Base-by-base conservation (phyloP, 1,140 invertebrate species). In the Drosophila dunni region DNA sequence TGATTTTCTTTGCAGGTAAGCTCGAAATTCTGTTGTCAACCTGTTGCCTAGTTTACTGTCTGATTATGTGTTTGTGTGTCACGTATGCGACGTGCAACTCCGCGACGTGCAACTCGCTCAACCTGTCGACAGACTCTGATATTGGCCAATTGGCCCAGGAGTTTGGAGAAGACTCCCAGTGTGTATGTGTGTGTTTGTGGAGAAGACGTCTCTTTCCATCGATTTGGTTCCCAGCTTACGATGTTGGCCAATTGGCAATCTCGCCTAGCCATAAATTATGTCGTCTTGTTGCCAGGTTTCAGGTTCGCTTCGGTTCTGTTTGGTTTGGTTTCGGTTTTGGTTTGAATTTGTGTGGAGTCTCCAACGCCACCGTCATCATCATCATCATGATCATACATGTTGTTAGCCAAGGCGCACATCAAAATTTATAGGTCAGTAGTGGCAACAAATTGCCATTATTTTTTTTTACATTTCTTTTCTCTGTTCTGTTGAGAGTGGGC, bases 401-500 rank as follows among this genome's bases (percentile, higher is more conserved):
- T 46, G 81, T 84, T 83, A 81, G 78, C 69, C 69, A 65, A 80
- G 78, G 78, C 70, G 64, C 88, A 81, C 90, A 91, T 91, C 78
- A 91, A 89, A 91, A 90, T 91, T 91, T 91, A 91, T 91, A 91
- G 90, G 90, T 91, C 90, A 91, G 90, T 91, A 88, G 90, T 88
- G 79, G 83, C 86, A 77, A 91, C 90, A 91, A 91, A 91, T 91
- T 91, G 83, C 80, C 63, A 71, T 74, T 78, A 69, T 66, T 74
- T 82, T 78, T 62, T 63, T 44, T 17, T 10, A 51, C 24, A 29
- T 48, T 56, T 46, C 34, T 4, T 44, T 7, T 44, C 24, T 3
- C 24, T 29, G 24, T 29, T 29, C 24, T 5, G 24, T 3, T 29
- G 24, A 29, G 24, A 54, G 40, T 62, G 71, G 65, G 57, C 50